Conservation (phyloP, 2,113 vertebrate genomes). For the Argyrosomus japonicus region DNA sequence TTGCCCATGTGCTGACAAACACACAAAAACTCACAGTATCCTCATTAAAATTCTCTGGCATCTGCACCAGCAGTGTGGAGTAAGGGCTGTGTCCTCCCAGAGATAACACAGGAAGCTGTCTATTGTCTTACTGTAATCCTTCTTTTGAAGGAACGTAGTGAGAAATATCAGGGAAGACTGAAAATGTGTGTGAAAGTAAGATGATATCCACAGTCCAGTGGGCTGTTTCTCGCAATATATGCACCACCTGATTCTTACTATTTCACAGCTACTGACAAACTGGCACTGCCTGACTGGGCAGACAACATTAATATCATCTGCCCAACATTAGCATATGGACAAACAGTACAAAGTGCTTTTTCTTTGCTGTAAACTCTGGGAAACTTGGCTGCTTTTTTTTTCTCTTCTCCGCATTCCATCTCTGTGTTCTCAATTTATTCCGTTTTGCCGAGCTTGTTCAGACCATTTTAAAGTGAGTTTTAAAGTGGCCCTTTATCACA, state of each 20-base stretch:
- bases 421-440: constrained; percentile 19
- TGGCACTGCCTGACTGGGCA: constrained; percentile 10
- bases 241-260: constrained; percentile 24
- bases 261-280: constrained; percentile 31
- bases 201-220: constrained; percentile 38
- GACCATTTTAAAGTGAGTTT: constrained; percentile 41
- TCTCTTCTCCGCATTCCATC: neutral
- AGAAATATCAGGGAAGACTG: constrained; percentile 50
- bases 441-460: neutral
- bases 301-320: constrained; percentile 41
- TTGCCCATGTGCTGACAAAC: constrained; percentile 17
- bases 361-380: neutral
- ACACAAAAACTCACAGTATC: constrained; percentile 48
- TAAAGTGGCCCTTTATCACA: constrained; percentile 51
- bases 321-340: constrained; percentile 40
- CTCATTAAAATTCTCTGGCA: constrained; percentile 61
- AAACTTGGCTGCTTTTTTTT: neutral
- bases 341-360: constrained; percentile 11
- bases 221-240: constrained; percentile 37
- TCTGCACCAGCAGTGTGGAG: constrained; percentile 47
- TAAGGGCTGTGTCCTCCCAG: constrained; percentile 49
- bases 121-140: constrained; percentile 74
- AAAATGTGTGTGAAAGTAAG: constrained; percentile 42
- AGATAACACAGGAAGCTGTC: constrained; percentile 66
- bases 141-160: constrained; percentile 55